These are phyloP conservation scores for Micoletzkya japonica DNA, from an alignment of 2,888 invertebrate genomes.

Conservation along the genomic window DNA sequence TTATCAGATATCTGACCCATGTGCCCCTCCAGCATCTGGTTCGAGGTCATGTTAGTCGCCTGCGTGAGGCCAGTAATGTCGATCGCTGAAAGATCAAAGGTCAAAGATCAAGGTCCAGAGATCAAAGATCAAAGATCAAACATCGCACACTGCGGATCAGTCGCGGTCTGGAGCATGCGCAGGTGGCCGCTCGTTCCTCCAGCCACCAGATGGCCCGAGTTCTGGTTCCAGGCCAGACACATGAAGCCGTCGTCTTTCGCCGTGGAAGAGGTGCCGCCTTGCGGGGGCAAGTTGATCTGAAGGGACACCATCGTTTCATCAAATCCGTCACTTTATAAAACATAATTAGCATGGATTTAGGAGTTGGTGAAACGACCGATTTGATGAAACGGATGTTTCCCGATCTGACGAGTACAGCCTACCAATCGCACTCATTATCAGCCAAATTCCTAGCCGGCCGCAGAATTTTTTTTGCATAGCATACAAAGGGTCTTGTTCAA, in stretches of 20 bases:
- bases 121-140: background rate
- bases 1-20: background rate
- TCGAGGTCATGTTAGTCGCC: slow-evolving; percentile 5
- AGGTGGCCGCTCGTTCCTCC: slow-evolving; percentile 20
- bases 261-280: background rate
- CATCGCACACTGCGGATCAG: background rate
- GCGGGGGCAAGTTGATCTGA: slow-evolving; percentile 19
- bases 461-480: no score
- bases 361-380: no score
- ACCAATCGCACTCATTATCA: no score
- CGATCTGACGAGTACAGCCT: no score
- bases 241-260: slow-evolving; percentile 7
- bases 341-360: background rate
- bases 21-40: slow-evolving; percentile 16
- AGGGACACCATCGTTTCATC: background rate
- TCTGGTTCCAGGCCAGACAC: slow-evolving; percentile 28
- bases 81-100: background rate
- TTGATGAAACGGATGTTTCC: no score
- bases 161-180: slow-evolving; percentile 7
- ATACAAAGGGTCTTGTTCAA: no score
- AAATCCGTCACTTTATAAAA: background rate
- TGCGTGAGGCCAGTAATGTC: background rate
- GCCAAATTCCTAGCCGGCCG: no score
- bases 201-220: slow-evolving; percentile 10
- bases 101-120: background rate